Evolutionary conservation across 2,888 invertebrate genomes (phyloP), one percentile per base, ranked within the genome.

Genomic region (Drosophila greeni): DNA sequence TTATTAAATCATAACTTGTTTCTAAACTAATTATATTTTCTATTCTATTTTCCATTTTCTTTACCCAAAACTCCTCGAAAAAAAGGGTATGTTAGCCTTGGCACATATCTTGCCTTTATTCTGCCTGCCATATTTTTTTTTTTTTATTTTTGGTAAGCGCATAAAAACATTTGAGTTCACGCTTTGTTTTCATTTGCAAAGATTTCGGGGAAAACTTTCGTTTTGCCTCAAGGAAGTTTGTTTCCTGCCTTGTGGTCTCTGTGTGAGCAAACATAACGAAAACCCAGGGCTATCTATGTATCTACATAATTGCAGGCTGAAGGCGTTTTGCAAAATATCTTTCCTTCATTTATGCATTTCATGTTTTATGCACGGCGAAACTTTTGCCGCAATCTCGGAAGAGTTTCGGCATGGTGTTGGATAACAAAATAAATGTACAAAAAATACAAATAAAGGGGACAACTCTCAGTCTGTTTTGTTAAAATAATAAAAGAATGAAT

Each of bases 131-230:
- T 45, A 12, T 24, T 45, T 23, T 60, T 23, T 37, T 18, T 18
- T 24, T 29, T 45, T 18, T 29, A 7, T 33, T 31, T 43, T 58
- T 55, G 49, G 43, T 26, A 26, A 51, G 49, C 59, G 37, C 57
- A 69, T 69, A 60, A 62, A 77, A 75, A 66, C 68, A 78, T 78
- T 64, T 54, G 72, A 75, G 69, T 45, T 68, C 49, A 9, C 31
- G 36, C 48, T 60, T 45, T 45, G 52, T 59, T 70, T 59, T 47
- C 34, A 57, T 56, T 69, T 58, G 33, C n/a, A 51, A 40, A 24
- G 23, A 47, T 64, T 67, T 66, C 12, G 14, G 37, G 24, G 31
- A 36, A 51, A 68, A 70, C 37, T 69, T 66, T 72, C 42, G n/a
- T n/a, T 18, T 49, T 18, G 48, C 49, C 43, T 31, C 9, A 8